Evolutionary conservation across 2,113 vertebrate species (phyloP), one percentile per base, ranked within the genome.

Genomic region (Heloderma charlesbogerti): DNA sequence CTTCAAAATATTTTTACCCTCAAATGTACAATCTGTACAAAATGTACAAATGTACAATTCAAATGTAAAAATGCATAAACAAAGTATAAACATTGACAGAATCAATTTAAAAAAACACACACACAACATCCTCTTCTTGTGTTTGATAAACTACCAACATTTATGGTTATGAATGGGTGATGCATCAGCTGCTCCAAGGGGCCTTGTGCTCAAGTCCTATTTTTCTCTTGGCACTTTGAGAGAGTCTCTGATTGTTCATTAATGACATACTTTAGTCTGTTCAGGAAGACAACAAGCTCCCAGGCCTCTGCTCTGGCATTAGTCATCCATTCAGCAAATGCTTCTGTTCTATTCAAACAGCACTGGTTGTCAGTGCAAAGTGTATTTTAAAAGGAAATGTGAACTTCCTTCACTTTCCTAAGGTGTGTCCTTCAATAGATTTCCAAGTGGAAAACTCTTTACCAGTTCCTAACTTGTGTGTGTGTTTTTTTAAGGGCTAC

Each of bases 211-310:
- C 27, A 66, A 66, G 29, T 79, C 40, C 4, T 78, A 45, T 67
- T 66, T 79, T 79, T 45, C 75, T 48, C 75, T 48, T n/a, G 48
- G 51, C n/a, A n/a, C 3, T 48, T 79, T 48, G 9, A 57, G n/a
- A 88, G 40, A 67, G 29, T 5, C 8, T 43, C 54, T 48, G 75
- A 79, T 81, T 67, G 87, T 88, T 88, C 87, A 81, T 81, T 71
- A n/a, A 71, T 40, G 45, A 81, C 63, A 81, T 40, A 75, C 48
- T 87, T 75, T 20, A 77, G 51, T 54, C 40, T 29, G 60, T 77
- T 57, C n/a, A 43, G 43, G 57, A 40, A 69, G 84, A 85, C 12
- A 22, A 85, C 12, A 22, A 37, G 48, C 34, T 54, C 84, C 45
- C 45, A 79, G 57, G 77, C 45, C 63, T 69, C 43, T 25, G 5